Percentiles rank a stretch among this genome's conserved stretches.
These are phyloP conservation scores for Tupiocoris notatus DNA, from an alignment of 2,888 invertebrate genomes.

Conservation along the genomic window DNA sequence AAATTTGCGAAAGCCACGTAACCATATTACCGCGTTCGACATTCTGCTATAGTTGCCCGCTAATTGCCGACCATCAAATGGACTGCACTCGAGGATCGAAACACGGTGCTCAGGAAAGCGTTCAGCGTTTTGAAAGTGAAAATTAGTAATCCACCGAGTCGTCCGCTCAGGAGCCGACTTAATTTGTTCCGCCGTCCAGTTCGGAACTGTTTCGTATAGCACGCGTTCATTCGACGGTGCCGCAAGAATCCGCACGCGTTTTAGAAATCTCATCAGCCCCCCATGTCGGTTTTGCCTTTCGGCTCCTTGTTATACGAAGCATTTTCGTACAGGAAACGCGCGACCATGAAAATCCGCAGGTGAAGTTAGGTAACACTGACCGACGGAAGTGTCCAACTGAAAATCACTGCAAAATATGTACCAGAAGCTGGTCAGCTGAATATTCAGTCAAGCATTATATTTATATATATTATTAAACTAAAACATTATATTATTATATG, in stretches of 20 bases:
- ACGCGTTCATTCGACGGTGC: neutral
- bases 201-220: neutral
- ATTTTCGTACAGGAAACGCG: no score
- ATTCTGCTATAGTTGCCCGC: neutral
- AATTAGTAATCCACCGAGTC: conserved; percentile 34
- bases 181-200: conserved; percentile 21
- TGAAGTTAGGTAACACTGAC: no score
- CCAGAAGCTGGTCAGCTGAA: no score
- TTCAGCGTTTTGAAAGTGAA: conserved; percentile 37
- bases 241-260: neutral
- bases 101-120: conserved; percentile 30
- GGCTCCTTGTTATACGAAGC: no score
- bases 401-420: no score
- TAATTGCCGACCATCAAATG: neutral
- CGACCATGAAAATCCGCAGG: no score
- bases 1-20: neutral
- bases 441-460: no score
- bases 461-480: no score
- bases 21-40: neutral
- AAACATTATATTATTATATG: no score
- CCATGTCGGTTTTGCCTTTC: neutral
- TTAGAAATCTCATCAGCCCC: neutral
- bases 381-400: no score
- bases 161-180: conserved; percentile 12
- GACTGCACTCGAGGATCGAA: neutral